Percentiles rank a stretch among this genome's conserved stretches.
Conservation (phyloP, 2,797 vertebrate genomes). For the Spinibarbus caldwelli region DNA sequence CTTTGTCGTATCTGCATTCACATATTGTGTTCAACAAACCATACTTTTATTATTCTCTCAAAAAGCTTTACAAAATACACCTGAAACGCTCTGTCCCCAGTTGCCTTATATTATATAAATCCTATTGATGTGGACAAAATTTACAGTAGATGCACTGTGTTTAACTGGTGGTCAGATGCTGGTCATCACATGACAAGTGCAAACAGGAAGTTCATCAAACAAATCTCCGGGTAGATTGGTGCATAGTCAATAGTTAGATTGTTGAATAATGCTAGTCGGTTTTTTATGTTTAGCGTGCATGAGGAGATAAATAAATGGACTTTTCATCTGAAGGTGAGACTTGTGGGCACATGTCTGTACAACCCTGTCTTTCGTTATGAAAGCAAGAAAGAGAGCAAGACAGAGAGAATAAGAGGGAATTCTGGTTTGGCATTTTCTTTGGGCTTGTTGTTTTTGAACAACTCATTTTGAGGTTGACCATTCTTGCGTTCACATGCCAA, state of each 20-base stretch:
- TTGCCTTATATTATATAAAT: not conserved
- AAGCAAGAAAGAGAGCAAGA: not conserved
- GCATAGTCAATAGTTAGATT: not conserved
- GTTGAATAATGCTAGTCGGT: not conserved
- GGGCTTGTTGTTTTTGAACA: slow-evolving; percentile 36
- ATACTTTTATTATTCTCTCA: not conserved
- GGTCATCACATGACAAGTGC: not conserved
- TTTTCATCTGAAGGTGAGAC: not conserved
- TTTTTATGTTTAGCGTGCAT: not conserved
- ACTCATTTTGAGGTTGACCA: slow-evolving; percentile 42
- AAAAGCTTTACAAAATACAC: not conserved
- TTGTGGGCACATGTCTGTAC: slow-evolving; percentile 1
- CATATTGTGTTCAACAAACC: no score
- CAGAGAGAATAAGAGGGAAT: slow-evolving; percentile 41
- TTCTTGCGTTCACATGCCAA: slow-evolving; percentile 70
- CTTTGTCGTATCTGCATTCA: not conserved
- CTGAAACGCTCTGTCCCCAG: not conserved
- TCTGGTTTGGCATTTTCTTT: slow-evolving; percentile 7
- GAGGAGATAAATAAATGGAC: slow-evolving; percentile 1
- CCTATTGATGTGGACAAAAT: not conserved
- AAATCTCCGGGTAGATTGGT: not conserved
- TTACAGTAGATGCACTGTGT: not conserved
- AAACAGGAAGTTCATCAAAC: not conserved
- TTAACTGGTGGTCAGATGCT: not conserved
- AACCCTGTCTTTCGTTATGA: slow-evolving; percentile 4